Evolutionary conservation across 2,888 invertebrate genomes (phyloP), one percentile per base, ranked within the genome.

Genomic region (Cheiracanthium punctorium): DNA sequence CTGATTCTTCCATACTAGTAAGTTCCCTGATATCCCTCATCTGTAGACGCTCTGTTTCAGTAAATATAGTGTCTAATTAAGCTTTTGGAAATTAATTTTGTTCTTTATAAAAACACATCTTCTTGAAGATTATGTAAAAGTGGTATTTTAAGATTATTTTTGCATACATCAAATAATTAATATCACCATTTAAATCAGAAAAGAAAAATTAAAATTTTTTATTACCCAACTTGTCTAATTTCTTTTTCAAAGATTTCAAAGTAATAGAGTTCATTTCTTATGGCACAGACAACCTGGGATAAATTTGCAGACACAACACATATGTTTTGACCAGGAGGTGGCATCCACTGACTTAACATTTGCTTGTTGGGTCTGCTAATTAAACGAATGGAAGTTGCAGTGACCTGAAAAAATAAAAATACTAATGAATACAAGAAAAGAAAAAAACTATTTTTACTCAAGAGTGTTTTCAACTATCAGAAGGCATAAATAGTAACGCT

Each of bases 271-370:
- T 95, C 95, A 80, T 96, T 95, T 0, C 98, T 97, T 14, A 96
- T 96, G 0, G 98, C 98, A 90, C 96, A 95, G 24, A 97, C 94
- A 89, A 95, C 94, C 93, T 96, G 95, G 8, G 93, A 92, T 10
- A 93, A 93, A 91, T 96, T 95, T 91, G 96, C 96, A 1, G 96
- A 95, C 0, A 97, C 97, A 17, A 98, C 96, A 89, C 96, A 96
- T 90, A 98, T 95, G 82, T 95, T 95, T 90, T 94, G 95, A 75
- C 93, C 93, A 37, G 93, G 93, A 0, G 93, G 93, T 29, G 95
- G 95, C 89, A 94, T 94, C 96, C 95, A 96, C 91, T 95, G 95
- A 52, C 94, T 91, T 72, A 85, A 43, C 20, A 96, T 92, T 43
- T 93, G 93, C 90, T 95, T 95, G 0, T 93, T 94, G 73, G 94